Conservation (phyloP, 2,113 vertebrate species). For the Megaleporinus macrocephalus region DNA sequence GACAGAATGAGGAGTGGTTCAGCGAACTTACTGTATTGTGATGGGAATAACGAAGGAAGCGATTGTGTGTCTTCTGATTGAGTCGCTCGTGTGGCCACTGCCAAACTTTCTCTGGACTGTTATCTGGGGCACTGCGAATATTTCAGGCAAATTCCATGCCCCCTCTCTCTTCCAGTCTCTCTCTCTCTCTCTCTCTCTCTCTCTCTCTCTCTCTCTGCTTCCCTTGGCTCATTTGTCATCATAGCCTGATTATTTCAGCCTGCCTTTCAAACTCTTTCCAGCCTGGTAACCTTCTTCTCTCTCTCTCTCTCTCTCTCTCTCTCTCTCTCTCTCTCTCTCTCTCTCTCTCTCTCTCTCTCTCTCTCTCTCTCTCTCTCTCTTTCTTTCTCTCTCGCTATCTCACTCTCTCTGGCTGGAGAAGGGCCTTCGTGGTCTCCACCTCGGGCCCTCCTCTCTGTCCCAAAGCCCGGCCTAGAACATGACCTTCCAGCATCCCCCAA, state of each 20-base stretch:
- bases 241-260: slow-evolving; percentile 81
- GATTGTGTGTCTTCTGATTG: slow-evolving; percentile 52
- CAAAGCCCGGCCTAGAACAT: slow-evolving; percentile 9
- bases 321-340: slow-evolving; percentile 47
- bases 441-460: slow-evolving; percentile 12
- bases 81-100: slow-evolving; percentile 48
- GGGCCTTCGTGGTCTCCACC: not conserved
- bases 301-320: slow-evolving; percentile 48
- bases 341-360: slow-evolving; percentile 23
- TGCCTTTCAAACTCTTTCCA: slow-evolving; percentile 64
- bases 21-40: slow-evolving; percentile 47
- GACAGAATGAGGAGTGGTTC: slow-evolving; percentile 22
- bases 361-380: not conserved
- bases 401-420: slow-evolving; percentile 1
- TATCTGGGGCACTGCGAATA: slow-evolving; percentile 71
- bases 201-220: slow-evolving; percentile 56
- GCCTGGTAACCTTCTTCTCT: slow-evolving; percentile 64
- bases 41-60: slow-evolving; percentile 60
- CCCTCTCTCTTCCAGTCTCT: slow-evolving; percentile 48
- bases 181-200: slow-evolving; percentile 46
- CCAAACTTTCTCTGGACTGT: slow-evolving; percentile 50
- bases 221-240: slow-evolving; percentile 75
- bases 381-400: slow-evolving; percentile 21
- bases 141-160: slow-evolving; percentile 24
- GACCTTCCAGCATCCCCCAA: not conserved